phyloP scores from a whole-genome alignment of 53 echinoderm and acorn worm species.

The Apostichopus leukothele region DNA sequence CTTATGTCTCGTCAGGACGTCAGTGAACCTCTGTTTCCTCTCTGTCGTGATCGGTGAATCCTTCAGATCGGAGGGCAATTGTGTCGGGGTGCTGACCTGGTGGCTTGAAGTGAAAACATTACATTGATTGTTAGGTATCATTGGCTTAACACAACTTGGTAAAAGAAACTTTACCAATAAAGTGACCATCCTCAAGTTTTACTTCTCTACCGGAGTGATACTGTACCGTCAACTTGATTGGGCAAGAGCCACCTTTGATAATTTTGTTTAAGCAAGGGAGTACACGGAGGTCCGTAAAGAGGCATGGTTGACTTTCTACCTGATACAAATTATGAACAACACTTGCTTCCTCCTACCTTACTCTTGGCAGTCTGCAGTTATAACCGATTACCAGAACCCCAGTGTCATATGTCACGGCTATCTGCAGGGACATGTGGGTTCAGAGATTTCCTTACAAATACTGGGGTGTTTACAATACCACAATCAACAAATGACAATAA shows the following conservation, averaged over 20 bases:
- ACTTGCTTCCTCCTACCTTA: too few species aligned
- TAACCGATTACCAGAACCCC: too few species aligned
- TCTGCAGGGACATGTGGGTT: not conserved
- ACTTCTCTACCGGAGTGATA: conserved; percentile 35
- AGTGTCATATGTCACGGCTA: too few species aligned
- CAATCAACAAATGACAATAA: too few species aligned
- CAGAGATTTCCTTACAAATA: too few species aligned
- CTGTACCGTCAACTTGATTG: not conserved
- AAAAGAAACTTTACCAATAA: conserved; percentile 23
- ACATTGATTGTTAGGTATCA: conserved; percentile 4
- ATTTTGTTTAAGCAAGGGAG: not conserved
- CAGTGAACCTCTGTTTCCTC: conserved; percentile 5
- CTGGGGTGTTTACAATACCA: too few species aligned
- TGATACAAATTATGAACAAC: not conserved
- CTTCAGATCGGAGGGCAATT: not conserved
- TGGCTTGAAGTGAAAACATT: conserved; percentile 9
- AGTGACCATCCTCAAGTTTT: conserved; percentile 1
- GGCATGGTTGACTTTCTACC: not conserved
- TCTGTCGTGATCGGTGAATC: conserved; percentile 48
- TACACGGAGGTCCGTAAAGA: not conserved
- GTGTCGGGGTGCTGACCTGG: conserved; percentile 11
- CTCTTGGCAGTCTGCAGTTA: too few species aligned
- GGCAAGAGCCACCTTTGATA: not conserved
- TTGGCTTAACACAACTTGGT: not conserved
- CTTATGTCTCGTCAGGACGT: not conserved